Base-by-base conservation (phyloP, 37 sponge, comb jelly and placozoan genomes). In the Haliclona indistincta region DNA sequence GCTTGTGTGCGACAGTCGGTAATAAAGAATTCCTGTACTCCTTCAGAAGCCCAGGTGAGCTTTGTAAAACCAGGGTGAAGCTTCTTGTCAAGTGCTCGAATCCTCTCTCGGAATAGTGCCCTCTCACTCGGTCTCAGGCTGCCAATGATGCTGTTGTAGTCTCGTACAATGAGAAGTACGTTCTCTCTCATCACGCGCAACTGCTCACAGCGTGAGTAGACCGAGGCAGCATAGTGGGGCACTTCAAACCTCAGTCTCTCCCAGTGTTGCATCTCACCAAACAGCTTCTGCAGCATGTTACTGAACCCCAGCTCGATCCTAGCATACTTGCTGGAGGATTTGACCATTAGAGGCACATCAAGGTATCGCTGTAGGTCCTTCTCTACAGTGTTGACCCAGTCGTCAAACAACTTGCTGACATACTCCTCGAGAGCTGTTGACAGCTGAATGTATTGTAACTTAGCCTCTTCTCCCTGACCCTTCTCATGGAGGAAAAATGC, bases 1-100 rank as follows among this genome's bases (percentile, higher is more conserved):
- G 99, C 95, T 41, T 95, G 92, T 5, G 40, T 63, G 1, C 99
- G 71, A 55, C 99, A 98, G 47, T 98, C 95, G 13, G 42, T 67
- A 13, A 98, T 81, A 88, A 91, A 97, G 62, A 70, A 80, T 39
- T 95, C 93, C 15, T 79, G 62, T 22, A 85, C 89, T 3, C 95
- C 95, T 47, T 92, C 84, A n/a, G 89, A 87, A 28, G 89, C 90
- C 99, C 99, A 98, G 23, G 93, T 98, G 63, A 98, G 84, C 81
- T 98, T 98, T 38, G 95, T 79, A 60, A 94, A 85, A 11, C 99
- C 99, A 3, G 99, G 90, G 8, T 83, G 82, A 7, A 98, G 72
- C 82, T 94, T 94, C 82, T 92, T 94, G 84, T 98, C 95, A 5
- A 98, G 75, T 54, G 77, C 88, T 45, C 77, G 64, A 35, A 95